A percentile compares a stretch with the other conserved stretches of the same genome.
These are phyloP conservation scores for Eumaeus atala DNA, from an alignment of 1,140 invertebrate genomes.

Conservation along the genomic window DNA sequence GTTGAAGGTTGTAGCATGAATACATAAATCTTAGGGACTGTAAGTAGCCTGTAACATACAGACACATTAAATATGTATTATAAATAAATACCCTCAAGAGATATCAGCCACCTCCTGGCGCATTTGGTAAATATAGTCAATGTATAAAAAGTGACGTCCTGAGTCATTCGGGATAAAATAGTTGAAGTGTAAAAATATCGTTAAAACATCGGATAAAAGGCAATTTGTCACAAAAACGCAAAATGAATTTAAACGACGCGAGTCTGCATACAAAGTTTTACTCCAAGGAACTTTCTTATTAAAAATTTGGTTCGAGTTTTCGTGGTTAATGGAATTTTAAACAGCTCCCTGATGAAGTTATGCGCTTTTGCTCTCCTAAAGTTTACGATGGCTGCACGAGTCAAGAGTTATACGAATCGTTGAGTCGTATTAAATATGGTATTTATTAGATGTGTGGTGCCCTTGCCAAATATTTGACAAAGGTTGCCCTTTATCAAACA, in stretches of 20 bases:
- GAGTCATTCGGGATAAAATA: too few species aligned
- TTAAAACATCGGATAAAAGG: slow-evolving; percentile 9
- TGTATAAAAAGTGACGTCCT: too few species aligned
- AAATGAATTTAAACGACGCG: slow-evolving; percentile 19
- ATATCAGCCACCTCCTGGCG: too few species aligned
- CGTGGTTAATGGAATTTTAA: slow-evolving; percentile 30
- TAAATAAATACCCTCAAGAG: too few species aligned
- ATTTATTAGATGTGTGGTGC: too few species aligned
- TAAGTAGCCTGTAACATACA: too few species aligned
- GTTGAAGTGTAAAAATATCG: not conserved
- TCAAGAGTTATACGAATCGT: slow-evolving; percentile 1
- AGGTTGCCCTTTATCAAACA: too few species aligned
- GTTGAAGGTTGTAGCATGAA: too few species aligned
- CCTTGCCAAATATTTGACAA: too few species aligned
- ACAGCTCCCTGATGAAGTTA: slow-evolving; percentile 25
- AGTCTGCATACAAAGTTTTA: slow-evolving; percentile 23
- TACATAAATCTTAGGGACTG: too few species aligned
- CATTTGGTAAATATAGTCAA: too few species aligned
- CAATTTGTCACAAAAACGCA: slow-evolving; percentile 16
- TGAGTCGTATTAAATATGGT: not conserved
- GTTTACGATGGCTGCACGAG: slow-evolving; percentile 5
- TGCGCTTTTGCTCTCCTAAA: slow-evolving; percentile 25
- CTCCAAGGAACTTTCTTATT: slow-evolving; percentile 26
- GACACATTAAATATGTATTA: too few species aligned
- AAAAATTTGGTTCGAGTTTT: slow-evolving; percentile 29